A percentile compares a stretch with the other conserved stretches of the same genome.
Conservation (phyloP, 2,797 vertebrate genomes). For the Helostoma temminkii region DNA sequence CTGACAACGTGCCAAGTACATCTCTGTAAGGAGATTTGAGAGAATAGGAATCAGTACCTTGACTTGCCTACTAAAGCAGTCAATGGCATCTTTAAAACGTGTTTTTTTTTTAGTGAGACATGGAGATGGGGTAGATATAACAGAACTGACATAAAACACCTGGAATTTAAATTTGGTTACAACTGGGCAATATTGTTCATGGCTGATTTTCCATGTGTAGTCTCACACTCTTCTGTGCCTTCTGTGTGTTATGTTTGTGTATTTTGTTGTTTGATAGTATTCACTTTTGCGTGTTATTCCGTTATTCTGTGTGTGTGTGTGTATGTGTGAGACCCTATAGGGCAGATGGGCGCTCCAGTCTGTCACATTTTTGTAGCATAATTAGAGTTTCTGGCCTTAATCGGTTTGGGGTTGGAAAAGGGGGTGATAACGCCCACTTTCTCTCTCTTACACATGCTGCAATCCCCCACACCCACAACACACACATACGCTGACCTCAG, state of each 20-base stretch:
- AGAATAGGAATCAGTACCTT: background rate
- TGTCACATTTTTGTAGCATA: constrained; percentile 78
- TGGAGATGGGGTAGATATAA: too few relatives aligned
- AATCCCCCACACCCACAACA: background rate
- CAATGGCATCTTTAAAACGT: background rate
- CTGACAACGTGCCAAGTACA: too few relatives aligned
- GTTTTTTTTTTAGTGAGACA: too few relatives aligned
- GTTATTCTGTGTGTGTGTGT: constrained; percentile 22
- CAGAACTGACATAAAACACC: too few relatives aligned
- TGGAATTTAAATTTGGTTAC: background rate
- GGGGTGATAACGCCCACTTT: constrained; percentile 65
- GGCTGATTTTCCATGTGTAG: constrained; percentile 1
- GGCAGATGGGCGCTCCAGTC: constrained; percentile 82
- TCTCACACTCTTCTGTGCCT: background rate
- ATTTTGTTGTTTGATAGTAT: constrained; percentile 19
- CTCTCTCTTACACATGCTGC: constrained; percentile 57
- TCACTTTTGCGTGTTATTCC: constrained; percentile 13
- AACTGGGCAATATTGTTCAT: background rate
- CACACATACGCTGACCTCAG: constrained; percentile 12
- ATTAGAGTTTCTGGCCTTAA: constrained; percentile 83
- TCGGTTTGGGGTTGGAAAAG: constrained; percentile 52
- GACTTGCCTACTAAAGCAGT: background rate
- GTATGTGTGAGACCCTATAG: constrained; percentile 34
- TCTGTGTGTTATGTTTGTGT: constrained; percentile 21
- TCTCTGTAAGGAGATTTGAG: background rate